Percentiles rank a stretch among this genome's conserved stretches.
These are phyloP conservation scores for Hesperophylax magnus DNA, from an alignment of 1,140 invertebrate genomes.

Conservation along the genomic window DNA sequence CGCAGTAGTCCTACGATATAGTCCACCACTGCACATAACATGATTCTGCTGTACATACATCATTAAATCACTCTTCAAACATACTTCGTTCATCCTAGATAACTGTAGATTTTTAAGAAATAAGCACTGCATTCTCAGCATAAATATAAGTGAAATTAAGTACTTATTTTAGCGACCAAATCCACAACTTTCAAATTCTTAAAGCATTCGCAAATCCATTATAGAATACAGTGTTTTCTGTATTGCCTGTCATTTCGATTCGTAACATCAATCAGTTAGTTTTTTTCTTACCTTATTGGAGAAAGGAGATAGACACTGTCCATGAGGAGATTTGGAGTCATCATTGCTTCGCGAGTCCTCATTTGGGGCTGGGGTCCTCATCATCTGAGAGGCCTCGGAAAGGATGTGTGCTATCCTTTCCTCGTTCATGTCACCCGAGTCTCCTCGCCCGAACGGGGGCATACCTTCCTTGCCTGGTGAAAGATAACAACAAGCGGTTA, in stretches of 20 bases:
- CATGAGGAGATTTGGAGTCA: slow-evolving; percentile 86
- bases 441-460: slow-evolving; percentile 79
- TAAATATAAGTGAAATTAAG: too few relatives aligned
- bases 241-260: not conserved
- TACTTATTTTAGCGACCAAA: too few relatives aligned
- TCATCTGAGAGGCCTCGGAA: slow-evolving; percentile 87
- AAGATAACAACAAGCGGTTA: not conserved
- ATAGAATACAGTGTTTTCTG: too few relatives aligned
- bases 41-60: too few relatives aligned
- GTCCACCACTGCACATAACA: too few relatives aligned
- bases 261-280: not conserved
- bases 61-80: too few relatives aligned
- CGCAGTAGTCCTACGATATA: too few relatives aligned
- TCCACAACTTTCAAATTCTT: too few relatives aligned
- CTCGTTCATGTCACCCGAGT: slow-evolving; percentile 89
- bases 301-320: slow-evolving; percentile 82
- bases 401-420: slow-evolving; percentile 95
- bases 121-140: too few relatives aligned
- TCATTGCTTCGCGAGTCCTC: slow-evolving; percentile 82
- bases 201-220: too few relatives aligned
- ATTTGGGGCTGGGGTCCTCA: slow-evolving; percentile 70
- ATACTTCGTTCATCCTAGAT: too few relatives aligned
- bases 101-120: too few relatives aligned
- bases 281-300: slow-evolving; percentile 70
- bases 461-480: slow-evolving; percentile 84